phyloP scores from a whole-genome alignment of 2,888 invertebrate genomes.

The Xanthorhoe designata region DNA sequence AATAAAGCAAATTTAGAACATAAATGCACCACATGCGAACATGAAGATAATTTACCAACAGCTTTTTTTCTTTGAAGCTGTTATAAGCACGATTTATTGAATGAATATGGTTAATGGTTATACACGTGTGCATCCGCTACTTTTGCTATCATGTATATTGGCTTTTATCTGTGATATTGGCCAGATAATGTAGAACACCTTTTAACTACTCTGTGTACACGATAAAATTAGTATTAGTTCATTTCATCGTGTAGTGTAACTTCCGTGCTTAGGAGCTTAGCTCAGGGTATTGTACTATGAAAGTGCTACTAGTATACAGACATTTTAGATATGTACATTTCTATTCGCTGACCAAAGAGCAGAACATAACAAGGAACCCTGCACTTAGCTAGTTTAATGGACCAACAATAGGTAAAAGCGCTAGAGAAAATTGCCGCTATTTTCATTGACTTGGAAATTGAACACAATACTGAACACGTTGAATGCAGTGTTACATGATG shows the following conservation, averaged over 20 bases:
- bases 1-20: conserved; percentile 13
- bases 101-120: not conserved
- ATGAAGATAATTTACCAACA: conserved; percentile 2
- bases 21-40: conserved; percentile 12
- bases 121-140: not conserved
- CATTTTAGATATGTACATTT: not conserved
- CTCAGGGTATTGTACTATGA: too few species aligned
- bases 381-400: conserved; percentile 47
- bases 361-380: conserved; percentile 7
- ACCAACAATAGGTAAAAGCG: conserved; percentile 43
- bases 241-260: too few species aligned
- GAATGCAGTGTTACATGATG: conserved; percentile 23
- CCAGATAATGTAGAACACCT: not conserved
- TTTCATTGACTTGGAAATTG: conserved; percentile 54
- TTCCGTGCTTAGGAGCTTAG: too few species aligned
- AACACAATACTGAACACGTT: conserved; percentile 47
- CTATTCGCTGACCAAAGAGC: not conserved
- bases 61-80: conserved; percentile 25
- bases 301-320: too few species aligned
- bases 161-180: too few species aligned
- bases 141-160: not conserved
- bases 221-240: too few species aligned
- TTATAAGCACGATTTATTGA: conserved; percentile 2
- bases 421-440: conserved; percentile 46
- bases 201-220: not conserved